phyloP scores from a whole-genome alignment of 2,888 invertebrate species.

The Hololepta plana region DNA sequence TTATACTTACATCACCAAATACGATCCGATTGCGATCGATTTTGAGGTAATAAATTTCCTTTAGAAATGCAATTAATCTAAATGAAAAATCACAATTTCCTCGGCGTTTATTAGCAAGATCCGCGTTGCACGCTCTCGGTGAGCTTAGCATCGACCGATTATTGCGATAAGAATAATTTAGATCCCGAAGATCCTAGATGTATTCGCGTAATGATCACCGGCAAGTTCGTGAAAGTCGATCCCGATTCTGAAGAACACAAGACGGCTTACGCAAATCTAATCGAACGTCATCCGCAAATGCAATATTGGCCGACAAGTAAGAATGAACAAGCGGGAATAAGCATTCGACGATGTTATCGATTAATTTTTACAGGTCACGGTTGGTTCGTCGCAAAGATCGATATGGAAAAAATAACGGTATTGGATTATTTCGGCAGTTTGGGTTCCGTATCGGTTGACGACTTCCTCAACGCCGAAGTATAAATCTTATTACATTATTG shows the following conservation, averaged over 20 bases:
- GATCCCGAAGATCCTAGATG: conserved; percentile 67
- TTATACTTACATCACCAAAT: conserved; percentile 53
- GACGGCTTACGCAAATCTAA: background rate
- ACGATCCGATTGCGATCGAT: conserved; percentile 51
- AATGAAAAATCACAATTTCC: too few species aligned
- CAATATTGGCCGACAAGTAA: conserved; percentile 44
- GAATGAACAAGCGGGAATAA: conserved; percentile 7
- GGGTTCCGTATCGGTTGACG: conserved; percentile 39
- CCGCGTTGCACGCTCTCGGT: too few species aligned
- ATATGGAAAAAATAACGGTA: conserved; percentile 53
- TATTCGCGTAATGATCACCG: conserved; percentile 50
- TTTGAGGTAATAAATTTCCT: conserved; percentile 45
- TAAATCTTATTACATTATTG: too few species aligned
- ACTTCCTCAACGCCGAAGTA: too few species aligned
- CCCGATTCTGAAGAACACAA: too few species aligned
- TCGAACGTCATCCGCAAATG: conserved; percentile 58
- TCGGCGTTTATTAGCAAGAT: too few species aligned
- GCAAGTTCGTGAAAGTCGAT: conserved; percentile 42
- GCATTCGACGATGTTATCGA: too few species aligned
- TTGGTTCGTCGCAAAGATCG: conserved; percentile 63
- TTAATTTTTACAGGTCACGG: conserved; percentile 42
- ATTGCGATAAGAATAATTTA: conserved; percentile 38
- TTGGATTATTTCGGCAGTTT: conserved; percentile 73
- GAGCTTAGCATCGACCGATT: conserved; percentile 47
- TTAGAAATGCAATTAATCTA: too few species aligned